Evolutionary conservation across 2,113 vertebrate species (phyloP).

Genomic region (Addax nasomaculatus): DNA sequence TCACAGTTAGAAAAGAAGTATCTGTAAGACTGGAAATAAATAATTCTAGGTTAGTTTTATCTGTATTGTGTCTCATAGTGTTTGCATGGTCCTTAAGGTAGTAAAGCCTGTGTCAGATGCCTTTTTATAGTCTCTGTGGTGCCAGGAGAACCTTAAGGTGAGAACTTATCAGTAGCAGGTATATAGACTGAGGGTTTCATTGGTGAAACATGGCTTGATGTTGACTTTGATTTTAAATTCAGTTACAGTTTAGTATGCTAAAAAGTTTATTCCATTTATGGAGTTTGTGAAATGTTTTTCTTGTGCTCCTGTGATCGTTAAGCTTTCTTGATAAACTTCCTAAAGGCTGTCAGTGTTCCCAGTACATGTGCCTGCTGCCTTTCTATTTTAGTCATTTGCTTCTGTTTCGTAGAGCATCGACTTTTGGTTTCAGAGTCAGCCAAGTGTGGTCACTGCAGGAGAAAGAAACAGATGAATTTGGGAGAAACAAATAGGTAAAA

Average conservation of each 20-base stretch:
- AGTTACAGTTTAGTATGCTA: not conserved
- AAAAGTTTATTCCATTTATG: not conserved
- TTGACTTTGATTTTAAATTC: constrained; percentile 16
- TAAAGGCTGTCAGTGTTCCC: not conserved
- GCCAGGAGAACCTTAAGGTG: not conserved
- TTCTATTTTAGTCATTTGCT: not conserved
- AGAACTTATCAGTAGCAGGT: not conserved
- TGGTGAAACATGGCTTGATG: not conserved
- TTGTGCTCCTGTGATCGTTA: not conserved
- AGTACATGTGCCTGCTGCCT: not conserved
- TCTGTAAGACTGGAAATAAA: not conserved
- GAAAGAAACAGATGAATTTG: not conserved
- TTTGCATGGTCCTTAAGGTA: not conserved
- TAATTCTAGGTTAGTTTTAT: not conserved
- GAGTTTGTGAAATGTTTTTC: not conserved
- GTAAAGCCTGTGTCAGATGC: not conserved
- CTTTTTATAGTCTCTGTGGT: not conserved
- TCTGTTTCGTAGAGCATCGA: not conserved
- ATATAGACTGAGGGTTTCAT: not conserved
- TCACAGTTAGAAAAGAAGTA: not conserved
- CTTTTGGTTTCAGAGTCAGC: not conserved
- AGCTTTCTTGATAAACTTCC: not conserved
- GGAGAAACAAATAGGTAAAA: not conserved
- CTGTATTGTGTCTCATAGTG: not conserved
- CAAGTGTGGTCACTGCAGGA: not conserved